These are phyloP conservation scores for Ectobius pallidus DNA, from an alignment of 2,888 invertebrate genomes.

Conservation along the genomic window DNA sequence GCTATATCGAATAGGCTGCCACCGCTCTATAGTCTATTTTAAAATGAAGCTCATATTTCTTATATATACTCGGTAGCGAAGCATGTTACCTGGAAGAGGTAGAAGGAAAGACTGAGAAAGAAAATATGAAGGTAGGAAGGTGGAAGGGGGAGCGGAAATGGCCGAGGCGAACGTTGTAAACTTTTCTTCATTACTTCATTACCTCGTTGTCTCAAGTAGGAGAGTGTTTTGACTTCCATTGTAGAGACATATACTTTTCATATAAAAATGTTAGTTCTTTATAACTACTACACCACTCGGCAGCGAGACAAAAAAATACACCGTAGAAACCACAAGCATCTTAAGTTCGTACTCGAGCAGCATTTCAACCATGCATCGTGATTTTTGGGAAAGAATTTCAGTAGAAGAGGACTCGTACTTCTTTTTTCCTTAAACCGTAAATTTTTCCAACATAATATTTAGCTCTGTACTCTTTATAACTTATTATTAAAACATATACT, in stretches of 20 bases:
- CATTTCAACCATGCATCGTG: neutral
- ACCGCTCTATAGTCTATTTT: neutral
- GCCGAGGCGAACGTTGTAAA: neutral
- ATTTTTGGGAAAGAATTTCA: neutral
- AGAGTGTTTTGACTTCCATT: neutral
- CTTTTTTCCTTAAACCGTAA: neutral
- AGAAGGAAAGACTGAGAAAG: neutral
- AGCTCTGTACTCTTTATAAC: too few relatives aligned
- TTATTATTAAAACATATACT: too few relatives aligned
- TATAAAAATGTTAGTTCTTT: neutral
- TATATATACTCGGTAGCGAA: too few relatives aligned
- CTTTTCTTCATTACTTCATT: conserved; percentile 1
- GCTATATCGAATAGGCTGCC: conserved; percentile 21
- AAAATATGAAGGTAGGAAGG: neutral
- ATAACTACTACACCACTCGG: neutral
- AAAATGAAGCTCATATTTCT: conserved; percentile 10
- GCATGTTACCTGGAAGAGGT: too few relatives aligned
- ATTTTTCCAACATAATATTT: too few relatives aligned
- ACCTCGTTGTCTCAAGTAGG: neutral
- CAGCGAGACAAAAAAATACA: too few relatives aligned
- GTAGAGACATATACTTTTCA: neutral
- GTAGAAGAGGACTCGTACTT: neutral
- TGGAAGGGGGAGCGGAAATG: neutral
- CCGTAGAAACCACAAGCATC: too few relatives aligned
- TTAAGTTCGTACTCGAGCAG: neutral